These are phyloP conservation scores for Psittacula derbiana DNA, from an alignment of 2,797 vertebrate species.

Conservation along the genomic window DNA sequence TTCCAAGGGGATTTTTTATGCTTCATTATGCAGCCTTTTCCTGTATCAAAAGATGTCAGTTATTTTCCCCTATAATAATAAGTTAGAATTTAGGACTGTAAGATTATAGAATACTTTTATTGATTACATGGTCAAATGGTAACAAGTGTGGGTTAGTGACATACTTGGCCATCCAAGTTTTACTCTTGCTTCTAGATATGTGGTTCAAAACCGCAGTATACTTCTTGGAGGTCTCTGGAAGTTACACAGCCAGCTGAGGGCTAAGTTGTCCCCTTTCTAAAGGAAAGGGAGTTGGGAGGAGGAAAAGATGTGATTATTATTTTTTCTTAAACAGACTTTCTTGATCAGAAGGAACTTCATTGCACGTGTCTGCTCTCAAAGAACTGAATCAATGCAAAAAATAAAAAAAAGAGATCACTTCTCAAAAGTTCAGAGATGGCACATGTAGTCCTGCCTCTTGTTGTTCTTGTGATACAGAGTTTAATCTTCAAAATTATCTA, in stretches of 20 bases:
- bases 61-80: neutral
- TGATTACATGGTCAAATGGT: neutral
- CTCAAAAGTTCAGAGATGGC: slow-evolving; percentile 59
- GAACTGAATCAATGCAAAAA: slow-evolving; percentile 17
- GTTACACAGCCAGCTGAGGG: slow-evolving; percentile 23
- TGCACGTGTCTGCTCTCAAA: slow-evolving; percentile 35
- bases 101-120: neutral
- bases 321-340: slow-evolving; percentile 70
- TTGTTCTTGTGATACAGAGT: neutral
- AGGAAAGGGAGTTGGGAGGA: neutral
- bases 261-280: slow-evolving; percentile 36
- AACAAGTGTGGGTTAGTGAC: neutral
- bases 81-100: neutral
- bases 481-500: neutral
- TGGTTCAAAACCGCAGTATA: neutral
- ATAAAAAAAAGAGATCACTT: slow-evolving; percentile 38
- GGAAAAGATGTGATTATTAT: neutral
- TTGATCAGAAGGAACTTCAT: slow-evolving; percentile 58
- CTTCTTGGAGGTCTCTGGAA: slow-evolving; percentile 1
- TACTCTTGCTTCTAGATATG: neutral
- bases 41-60: neutral
- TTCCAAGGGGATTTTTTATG: neutral
- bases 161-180: neutral
- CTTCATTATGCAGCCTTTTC: neutral
- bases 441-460: neutral